phyloP scores from a whole-genome alignment of 2,888 invertebrate species.

The Neoascia interrupta region DNA sequence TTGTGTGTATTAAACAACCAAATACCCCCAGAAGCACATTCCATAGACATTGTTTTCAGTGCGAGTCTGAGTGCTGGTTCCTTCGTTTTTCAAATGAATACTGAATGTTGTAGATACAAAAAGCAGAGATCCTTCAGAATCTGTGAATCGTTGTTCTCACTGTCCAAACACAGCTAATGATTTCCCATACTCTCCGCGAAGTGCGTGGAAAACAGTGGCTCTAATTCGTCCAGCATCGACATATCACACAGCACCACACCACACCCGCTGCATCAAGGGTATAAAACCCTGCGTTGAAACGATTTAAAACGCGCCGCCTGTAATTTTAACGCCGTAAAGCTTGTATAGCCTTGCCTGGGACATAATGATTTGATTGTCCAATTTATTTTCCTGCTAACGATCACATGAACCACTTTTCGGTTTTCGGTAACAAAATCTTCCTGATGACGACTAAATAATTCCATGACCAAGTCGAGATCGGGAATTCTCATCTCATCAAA shows the following conservation, averaged over 20 bases:
- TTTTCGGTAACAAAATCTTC: conserved; percentile 56
- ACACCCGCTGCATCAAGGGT: conserved; percentile 31
- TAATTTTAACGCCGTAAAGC: too few species aligned
- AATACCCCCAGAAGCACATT: neutral
- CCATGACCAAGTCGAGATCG: conserved; percentile 28
- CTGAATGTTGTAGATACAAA: conserved; percentile 21
- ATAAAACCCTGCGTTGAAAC: conserved; percentile 42
- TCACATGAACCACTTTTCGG: conserved; percentile 67
- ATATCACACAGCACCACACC: conserved; percentile 39
- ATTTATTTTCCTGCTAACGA: conserved; percentile 76
- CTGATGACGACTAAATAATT: conserved; percentile 62
- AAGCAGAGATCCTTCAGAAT: conserved; percentile 61
- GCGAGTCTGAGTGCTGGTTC: neutral
- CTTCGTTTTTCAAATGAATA: neutral
- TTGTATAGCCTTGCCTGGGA: conserved; percentile 21
- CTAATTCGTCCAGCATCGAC: conserved; percentile 19
- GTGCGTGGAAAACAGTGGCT: conserved; percentile 56
- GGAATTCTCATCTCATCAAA: conserved; percentile 49
- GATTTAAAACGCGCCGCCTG: conserved; percentile 58
- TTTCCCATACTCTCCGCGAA: conserved; percentile 28
- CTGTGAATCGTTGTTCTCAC: conserved; percentile 7
- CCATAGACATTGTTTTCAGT: neutral
- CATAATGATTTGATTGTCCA: conserved; percentile 78
- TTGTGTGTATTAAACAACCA: too few species aligned
- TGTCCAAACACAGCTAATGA: conserved; percentile 62